A percentile compares a stretch with the other conserved stretches of the same genome.
These are phyloP conservation scores for Tiliqua scincoides DNA, from an alignment of 2,113 vertebrate species.

Conservation along the genomic window DNA sequence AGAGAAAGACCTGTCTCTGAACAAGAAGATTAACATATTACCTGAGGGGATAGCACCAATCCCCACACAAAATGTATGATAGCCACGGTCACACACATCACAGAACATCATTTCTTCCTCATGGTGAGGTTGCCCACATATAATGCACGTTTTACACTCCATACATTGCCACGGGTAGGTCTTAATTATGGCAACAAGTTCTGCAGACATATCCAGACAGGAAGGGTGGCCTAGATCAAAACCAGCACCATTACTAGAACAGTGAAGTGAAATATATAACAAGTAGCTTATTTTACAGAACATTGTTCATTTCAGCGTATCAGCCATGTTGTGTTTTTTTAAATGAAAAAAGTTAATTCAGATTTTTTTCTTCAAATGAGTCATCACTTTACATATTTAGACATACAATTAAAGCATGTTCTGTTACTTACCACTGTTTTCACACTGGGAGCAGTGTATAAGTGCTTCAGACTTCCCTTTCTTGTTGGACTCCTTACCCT, in stretches of 20 bases:
- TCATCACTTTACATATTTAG: slow-evolving; percentile 32
- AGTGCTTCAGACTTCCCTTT: slow-evolving; percentile 94
- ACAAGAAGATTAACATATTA: slow-evolving; percentile 71
- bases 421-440: slow-evolving; percentile 93
- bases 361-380: background rate
- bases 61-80: slow-evolving; percentile 98
- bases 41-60: slow-evolving; percentile 93
- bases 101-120: slow-evolving; percentile 99
- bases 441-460: slow-evolving; percentile 99
- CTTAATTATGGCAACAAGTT: slow-evolving; percentile 92
- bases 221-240: slow-evolving; percentile 93
- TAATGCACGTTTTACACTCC: slow-evolving; percentile 97
- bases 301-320: slow-evolving; percentile 27
- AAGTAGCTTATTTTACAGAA: slow-evolving; percentile 20
- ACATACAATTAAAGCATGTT: slow-evolving; percentile 35
- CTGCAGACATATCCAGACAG: slow-evolving; percentile 93
- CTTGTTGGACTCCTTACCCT: slow-evolving; percentile 99
- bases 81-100: slow-evolving; percentile 96
- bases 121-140: slow-evolving; percentile 96
- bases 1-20: background rate
- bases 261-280: slow-evolving; percentile 11
- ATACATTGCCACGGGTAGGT: slow-evolving; percentile 99
- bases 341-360: background rate
- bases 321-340: background rate
- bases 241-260: slow-evolving; percentile 69